Base-by-base conservation (phyloP, 2,888 invertebrate genomes). In the Ennomos fuscantarius region DNA sequence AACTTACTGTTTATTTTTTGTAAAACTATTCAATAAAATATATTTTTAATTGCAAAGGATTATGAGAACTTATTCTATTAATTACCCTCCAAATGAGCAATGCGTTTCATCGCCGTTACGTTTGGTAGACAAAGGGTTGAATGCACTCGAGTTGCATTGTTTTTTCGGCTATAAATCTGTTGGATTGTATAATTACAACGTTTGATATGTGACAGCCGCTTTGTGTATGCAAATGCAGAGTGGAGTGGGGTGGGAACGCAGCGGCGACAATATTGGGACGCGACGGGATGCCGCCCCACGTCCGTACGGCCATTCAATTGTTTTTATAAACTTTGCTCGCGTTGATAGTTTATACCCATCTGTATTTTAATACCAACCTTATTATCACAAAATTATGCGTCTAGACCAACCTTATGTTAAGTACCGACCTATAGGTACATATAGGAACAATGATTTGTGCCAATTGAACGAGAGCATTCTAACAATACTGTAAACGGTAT, bases 131-230 rank as follows among this genome's bases (percentile, higher is more conserved):
- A 83, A 86, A 83, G 87, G 86, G 87, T 87, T 83, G 73, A 81
- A 76, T 54, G 76, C 72, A 71, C 79, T 85, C 71, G 70, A 79
- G 72, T 62, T 62, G 72, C 73, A 81, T 92, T 91, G 92, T 92
- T 88, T 90, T n/a, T 86, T 86, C 66, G 70, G 76, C 86, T 77
- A 91, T 92, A 92, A 92, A 92, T 92, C 87, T 91, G 84, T 82
- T 84, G 79, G 78, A 80, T 81, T 81, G 82, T 73, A 78, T 90
- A 89, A 91, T 91, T 90, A 90, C 83, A 80, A 77, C 79, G 84
- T 89, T 89, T 89, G 86, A 86, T 86, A 81, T 85, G 83, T 86
- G 90, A 91, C 90, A 91, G 86, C 85, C 76, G 86, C 83, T 86
- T 88, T 90, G 86, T 89, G 80, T 81, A 89, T 89, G 89, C 84